Evolutionary conservation across 2,113 vertebrate genomes (phyloP).

Genomic region (Oenanthe oenanthe): DNA sequence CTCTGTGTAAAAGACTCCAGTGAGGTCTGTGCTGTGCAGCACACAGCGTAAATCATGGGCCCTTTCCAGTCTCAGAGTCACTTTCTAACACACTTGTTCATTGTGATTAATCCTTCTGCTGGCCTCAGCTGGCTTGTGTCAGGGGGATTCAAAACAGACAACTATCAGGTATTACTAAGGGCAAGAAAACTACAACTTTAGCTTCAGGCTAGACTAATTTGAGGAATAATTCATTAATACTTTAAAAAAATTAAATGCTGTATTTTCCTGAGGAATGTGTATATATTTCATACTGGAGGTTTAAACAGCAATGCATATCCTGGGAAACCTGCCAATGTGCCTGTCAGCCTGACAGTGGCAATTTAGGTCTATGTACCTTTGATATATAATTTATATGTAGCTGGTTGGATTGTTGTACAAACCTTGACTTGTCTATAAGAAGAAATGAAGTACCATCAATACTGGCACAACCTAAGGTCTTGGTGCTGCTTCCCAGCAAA

Average conservation of each 20-base stretch:
- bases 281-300: slow-evolving; percentile 8
- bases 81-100: neutral
- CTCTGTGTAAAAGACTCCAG: fast-evolving
- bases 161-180: neutral
- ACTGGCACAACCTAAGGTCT: slow-evolving; percentile 15
- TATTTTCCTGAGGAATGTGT: neutral
- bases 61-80: neutral
- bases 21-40: neutral
- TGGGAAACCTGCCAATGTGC: slow-evolving; percentile 41
- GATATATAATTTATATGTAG: slow-evolving; percentile 53
- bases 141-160: slow-evolving; percentile 1
- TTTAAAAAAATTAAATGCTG: neutral
- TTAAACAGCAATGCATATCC: slow-evolving; percentile 27
- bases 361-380: slow-evolving; percentile 44
- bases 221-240: slow-evolving; percentile 34
- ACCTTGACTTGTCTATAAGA: slow-evolving; percentile 42
- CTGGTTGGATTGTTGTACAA: slow-evolving; percentile 39
- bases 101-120: neutral
- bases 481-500: slow-evolving; percentile 41
- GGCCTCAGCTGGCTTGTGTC: neutral
- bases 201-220: slow-evolving; percentile 44
- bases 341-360: slow-evolving; percentile 51
- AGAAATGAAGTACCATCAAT: slow-evolving; percentile 39
- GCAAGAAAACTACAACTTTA: slow-evolving; percentile 4
- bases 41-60: fast-evolving